Conservation (phyloP, 2,888 invertebrate species). For the Axea sp. region DNA sequence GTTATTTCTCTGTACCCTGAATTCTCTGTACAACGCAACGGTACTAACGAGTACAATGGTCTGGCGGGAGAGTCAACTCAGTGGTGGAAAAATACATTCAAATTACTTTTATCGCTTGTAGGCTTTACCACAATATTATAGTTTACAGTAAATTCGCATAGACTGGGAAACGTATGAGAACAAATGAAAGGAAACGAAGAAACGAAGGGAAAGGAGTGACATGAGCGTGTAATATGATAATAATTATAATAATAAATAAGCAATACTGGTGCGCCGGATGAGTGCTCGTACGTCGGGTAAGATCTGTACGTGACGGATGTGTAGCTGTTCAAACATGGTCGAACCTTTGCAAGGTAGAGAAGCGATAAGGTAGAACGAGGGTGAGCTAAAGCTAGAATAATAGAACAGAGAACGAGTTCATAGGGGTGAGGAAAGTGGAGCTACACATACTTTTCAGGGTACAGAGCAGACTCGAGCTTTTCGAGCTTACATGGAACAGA, state of each 20-base stretch:
- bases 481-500: conserved; percentile 73
- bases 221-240: conserved; percentile 61
- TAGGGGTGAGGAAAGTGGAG: conserved; percentile 27
- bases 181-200: conserved; percentile 53
- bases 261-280: conserved; percentile 76
- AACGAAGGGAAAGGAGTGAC: conserved; percentile 56
- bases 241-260: conserved; percentile 76
- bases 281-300: conserved; percentile 75
- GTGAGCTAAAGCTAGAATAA: conserved; percentile 33
- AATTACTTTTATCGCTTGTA: conserved; percentile 67
- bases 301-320: conserved; percentile 76
- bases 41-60: conserved; percentile 75
- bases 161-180: conserved; percentile 53
- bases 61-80: conserved; percentile 71
- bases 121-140: conserved; percentile 64
- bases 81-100: conserved; percentile 72
- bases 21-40: conserved; percentile 78
- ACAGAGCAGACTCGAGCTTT: conserved; percentile 78
- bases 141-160: conserved; percentile 60
- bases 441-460: conserved; percentile 72
- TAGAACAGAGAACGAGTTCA: conserved; percentile 21
- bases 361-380: conserved; percentile 23
- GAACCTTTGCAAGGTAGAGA: conserved; percentile 62
- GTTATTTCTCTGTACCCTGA: conserved; percentile 79
- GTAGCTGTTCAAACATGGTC: conserved; percentile 65